A percentile compares a stretch with the other conserved stretches of the same genome.
These are phyloP conservation scores for Origma solitaria DNA, from an alignment of 2,113 vertebrate genomes.

Conservation along the genomic window DNA sequence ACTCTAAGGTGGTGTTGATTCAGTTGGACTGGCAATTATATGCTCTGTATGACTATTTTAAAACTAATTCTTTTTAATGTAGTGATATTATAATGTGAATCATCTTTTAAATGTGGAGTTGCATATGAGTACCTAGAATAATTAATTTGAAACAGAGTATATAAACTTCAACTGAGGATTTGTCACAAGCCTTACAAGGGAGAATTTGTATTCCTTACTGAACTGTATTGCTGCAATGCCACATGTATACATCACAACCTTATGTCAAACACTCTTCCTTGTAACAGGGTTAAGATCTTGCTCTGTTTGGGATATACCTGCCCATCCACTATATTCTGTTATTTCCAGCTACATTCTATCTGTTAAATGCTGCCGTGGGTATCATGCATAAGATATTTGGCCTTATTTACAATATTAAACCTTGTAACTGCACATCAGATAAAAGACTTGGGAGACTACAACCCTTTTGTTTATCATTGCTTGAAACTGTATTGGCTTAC, in stretches of 20 bases:
- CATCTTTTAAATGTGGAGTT: background rate
- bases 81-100: background rate
- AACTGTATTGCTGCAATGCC: background rate
- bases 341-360: background rate
- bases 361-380: background rate
- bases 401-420: background rate
- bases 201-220: background rate
- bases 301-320: background rate
- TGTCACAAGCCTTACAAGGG: background rate
- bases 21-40: background rate
- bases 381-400: background rate
- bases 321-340: background rate
- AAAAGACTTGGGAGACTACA: background rate
- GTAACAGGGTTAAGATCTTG: background rate
- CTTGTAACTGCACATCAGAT: background rate
- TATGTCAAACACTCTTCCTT: background rate
- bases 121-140: background rate
- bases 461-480: background rate
- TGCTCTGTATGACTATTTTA: background rate
- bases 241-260: background rate
- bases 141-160: background rate
- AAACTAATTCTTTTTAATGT: background rate
- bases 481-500: rapidly evolving
- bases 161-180: background rate
- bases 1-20: background rate